Percentiles rank a stretch among this genome's conserved stretches.
These are phyloP conservation scores for Emmelina monodactyla DNA, from an alignment of 2,888 invertebrate species.

Conservation along the genomic window DNA sequence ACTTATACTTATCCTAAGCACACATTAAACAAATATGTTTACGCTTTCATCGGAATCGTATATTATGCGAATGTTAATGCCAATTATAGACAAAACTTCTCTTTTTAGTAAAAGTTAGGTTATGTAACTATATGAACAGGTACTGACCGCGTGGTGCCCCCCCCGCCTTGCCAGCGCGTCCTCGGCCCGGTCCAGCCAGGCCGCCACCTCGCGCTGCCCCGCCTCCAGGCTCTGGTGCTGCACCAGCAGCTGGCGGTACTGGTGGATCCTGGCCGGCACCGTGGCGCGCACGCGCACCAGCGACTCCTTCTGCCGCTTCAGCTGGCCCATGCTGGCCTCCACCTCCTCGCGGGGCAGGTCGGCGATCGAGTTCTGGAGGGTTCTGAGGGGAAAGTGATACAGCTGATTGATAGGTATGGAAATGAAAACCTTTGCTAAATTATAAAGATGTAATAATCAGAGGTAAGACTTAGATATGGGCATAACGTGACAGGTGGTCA, in stretches of 20 bases:
- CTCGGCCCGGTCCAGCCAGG: constrained; percentile 89
- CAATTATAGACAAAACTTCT: too few species aligned
- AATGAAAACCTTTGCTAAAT: too few species aligned
- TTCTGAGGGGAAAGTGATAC: too few species aligned
- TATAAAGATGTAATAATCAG: too few species aligned
- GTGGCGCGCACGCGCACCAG: constrained; percentile 84
- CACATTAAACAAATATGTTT: too few species aligned
- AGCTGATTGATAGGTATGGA: too few species aligned
- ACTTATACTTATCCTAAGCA: too few species aligned
- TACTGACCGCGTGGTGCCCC: constrained; percentile 42
- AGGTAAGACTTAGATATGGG: too few species aligned
- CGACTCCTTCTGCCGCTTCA: constrained; percentile 89
- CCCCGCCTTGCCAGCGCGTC: constrained; percentile 63
- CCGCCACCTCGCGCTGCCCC: constrained; percentile 84
- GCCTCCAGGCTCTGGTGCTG: constrained; percentile 91
- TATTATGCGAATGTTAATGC: too few species aligned
- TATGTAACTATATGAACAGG: not conserved
- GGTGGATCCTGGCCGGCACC: constrained; percentile 82
- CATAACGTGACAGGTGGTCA: too few species aligned
- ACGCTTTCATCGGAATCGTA: too few species aligned
- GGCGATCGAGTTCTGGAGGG: constrained; percentile 89
- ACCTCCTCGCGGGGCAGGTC: constrained; percentile 91
- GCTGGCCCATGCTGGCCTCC: constrained; percentile 85
- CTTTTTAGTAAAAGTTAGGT: constrained; percentile 1
- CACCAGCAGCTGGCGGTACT: constrained; percentile 82